Evolutionary conservation across 2,888 invertebrate genomes (phyloP).

Genomic region (Malachius bipustulatus): DNA sequence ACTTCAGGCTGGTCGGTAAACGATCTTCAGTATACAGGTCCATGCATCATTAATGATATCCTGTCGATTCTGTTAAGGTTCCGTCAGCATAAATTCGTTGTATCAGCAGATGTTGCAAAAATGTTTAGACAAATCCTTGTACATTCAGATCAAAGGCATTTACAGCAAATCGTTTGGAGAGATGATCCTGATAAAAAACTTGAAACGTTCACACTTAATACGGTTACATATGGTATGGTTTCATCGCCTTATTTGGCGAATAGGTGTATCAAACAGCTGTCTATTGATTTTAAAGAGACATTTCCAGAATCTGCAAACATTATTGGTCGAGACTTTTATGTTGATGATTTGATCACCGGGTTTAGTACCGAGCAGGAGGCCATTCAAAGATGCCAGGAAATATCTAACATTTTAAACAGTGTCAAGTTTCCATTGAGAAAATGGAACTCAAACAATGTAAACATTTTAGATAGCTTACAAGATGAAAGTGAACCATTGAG

Average conservation of each 20-base stretch:
- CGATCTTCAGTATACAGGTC: constrained; percentile 17
- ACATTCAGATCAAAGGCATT: constrained; percentile 13
- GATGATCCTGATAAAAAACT: constrained; percentile 10
- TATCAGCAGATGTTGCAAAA: constrained; percentile 17
- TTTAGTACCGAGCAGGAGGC: neutral
- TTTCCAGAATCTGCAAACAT: constrained; percentile 13
- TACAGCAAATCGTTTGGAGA: constrained; percentile 18
- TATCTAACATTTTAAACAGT: neutral
- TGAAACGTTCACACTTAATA: constrained; percentile 14
- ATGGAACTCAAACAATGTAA: neutral
- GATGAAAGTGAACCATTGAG: neutral
- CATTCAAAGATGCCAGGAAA: neutral
- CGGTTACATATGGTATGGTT: constrained; percentile 18
- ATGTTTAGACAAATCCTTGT: constrained; percentile 19
- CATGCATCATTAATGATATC: constrained; percentile 16
- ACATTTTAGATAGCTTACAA: neutral
- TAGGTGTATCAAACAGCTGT: constrained; percentile 16
- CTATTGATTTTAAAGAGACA: constrained; percentile 10
- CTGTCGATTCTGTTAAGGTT: constrained; percentile 16
- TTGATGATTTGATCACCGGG: constrained; percentile 1
- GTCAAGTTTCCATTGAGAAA: neutral
- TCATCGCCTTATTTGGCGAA: constrained; percentile 19
- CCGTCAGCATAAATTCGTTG: constrained; percentile 13
- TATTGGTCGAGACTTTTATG: constrained; percentile 9
- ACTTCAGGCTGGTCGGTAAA: constrained; percentile 17